These are phyloP conservation scores for Kuschelorhynchus macadamiae DNA, from an alignment of 2,888 invertebrate genomes.

Conservation along the genomic window DNA sequence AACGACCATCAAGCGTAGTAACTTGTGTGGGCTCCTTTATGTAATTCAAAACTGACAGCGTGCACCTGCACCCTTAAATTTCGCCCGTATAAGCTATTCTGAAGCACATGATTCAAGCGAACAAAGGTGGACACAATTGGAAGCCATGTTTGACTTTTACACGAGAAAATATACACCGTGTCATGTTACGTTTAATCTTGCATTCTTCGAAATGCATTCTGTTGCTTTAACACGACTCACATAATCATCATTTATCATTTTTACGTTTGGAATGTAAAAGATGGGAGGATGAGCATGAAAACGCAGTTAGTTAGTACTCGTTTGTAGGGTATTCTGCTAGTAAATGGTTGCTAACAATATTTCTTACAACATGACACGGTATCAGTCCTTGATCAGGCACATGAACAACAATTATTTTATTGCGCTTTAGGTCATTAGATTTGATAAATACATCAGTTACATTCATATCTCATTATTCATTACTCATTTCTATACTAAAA, in stretches of 20 bases:
- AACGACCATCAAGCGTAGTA: not conserved
- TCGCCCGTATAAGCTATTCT: constrained; percentile 21
- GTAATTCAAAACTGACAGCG: constrained; percentile 47
- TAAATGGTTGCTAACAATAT: too few species aligned
- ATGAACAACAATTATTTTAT: too few species aligned
- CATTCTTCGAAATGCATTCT: constrained; percentile 27
- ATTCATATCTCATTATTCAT: too few species aligned
- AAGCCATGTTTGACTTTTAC: constrained; percentile 33
- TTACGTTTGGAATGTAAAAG: constrained; percentile 14
- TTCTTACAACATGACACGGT: too few species aligned
- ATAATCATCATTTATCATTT: constrained; percentile 24
- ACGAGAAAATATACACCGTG: constrained; percentile 20
- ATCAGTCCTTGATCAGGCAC: too few species aligned
- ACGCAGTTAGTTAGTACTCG: too few species aligned
- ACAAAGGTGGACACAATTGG: constrained; percentile 41
- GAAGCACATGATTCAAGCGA: constrained; percentile 13
- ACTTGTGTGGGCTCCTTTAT: constrained; percentile 46
- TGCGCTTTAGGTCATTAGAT: too few species aligned
- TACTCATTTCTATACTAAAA: too few species aligned
- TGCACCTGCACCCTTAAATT: constrained; percentile 51
- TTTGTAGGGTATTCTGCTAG: too few species aligned
- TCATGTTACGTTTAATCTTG: constrained; percentile 27
- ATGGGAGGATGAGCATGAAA: not conserved
- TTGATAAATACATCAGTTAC: too few species aligned
- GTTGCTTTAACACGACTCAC: constrained; percentile 3